Evolutionary conservation across 1,140 invertebrate genomes (phyloP), one percentile per base, ranked within the genome.

Genomic region (Anastrepha obliqua): DNA sequence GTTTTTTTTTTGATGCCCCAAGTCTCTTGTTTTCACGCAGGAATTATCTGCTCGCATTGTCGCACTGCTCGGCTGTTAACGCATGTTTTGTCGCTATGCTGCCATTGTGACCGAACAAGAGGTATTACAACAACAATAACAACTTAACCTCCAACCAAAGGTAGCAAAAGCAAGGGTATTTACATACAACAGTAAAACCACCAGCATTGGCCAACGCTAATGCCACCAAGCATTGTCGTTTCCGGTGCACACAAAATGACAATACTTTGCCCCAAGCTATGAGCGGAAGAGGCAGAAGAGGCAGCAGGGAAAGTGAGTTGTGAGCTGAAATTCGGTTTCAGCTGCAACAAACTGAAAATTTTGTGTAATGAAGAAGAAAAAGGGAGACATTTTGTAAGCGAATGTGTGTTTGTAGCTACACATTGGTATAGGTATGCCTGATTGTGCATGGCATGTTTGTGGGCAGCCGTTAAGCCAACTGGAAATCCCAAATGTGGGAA

Each of bases 31-130:
- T 29, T 29, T 29, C 29, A 29, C 29, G 29, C 29, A 29, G 29
- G 29, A 29, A 29, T 29, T 29, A 29, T 29, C 60, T 3, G 60
- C 20, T 29, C n/a, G 64, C 64, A 67, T 55, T 11, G 20, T 8
- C 13, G 7, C 74, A 81, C 47, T 29, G 74, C 55, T 11, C 74
- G 47, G 64, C 29, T 87, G 87, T 87, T 87, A 87, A 87, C 87
- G 87, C 87, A 87, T 87, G 87, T 85, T 87, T 87, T 87, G 65
- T 60, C 59, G 67, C 58, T 62, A 9, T 47, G 59, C 29, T 64
- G 74, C 58, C 44, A 85, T 64, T 65, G 17, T 64, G 60, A 58
- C 85, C 58, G 85, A 44, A 86, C 58, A 62, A 64, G 85, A 64
- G 60, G 85, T 86, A 62, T 86, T 86, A 86, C 58, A 86, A 86